Evolutionary conservation across 2,113 vertebrate species (phyloP).

Genomic region (Cyprinodon variegatus): DNA sequence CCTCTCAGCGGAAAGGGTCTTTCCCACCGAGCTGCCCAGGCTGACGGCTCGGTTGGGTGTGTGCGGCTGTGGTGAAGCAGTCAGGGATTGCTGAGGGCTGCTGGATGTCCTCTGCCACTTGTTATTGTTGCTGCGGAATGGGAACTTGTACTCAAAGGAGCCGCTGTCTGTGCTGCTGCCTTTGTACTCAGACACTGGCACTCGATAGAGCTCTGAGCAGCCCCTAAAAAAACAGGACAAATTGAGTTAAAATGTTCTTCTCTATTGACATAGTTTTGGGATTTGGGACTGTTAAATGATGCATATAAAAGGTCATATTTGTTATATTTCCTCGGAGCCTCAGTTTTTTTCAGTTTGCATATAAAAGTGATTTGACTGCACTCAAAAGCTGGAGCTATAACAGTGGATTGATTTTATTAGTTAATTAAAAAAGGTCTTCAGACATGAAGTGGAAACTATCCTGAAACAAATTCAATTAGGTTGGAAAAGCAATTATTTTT

Average conservation of each 20-base stretch:
- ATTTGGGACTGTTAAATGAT: neutral
- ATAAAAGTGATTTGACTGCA: neutral
- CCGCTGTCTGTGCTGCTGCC: constrained; percentile 86
- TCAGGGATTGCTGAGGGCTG: constrained; percentile 89
- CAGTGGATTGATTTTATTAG: neutral
- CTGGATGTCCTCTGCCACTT: constrained; percentile 94
- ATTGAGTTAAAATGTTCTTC: neutral
- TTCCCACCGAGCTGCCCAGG: constrained; percentile 87
- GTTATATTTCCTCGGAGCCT: neutral
- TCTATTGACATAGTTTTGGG: neutral
- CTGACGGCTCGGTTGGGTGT: constrained; percentile 82
- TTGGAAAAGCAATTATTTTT: neutral
- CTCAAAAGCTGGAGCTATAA: neutral
- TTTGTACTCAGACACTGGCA: constrained; percentile 95
- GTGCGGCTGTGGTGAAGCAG: constrained; percentile 85
- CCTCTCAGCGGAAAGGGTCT: constrained; percentile 85
- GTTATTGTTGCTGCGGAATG: constrained; percentile 95
- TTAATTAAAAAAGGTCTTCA: neutral
- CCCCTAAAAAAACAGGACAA: constrained; percentile 77
- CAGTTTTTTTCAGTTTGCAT: neutral
- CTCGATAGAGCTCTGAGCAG: constrained; percentile 92
- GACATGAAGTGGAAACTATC: neutral
- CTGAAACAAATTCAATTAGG: neutral
- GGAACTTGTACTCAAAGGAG: constrained; percentile 96
- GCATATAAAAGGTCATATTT: neutral